A percentile compares a stretch with the other conserved stretches of the same genome.
These are phyloP conservation scores for Odontophorus gujanensis DNA, from an alignment of 2,113 vertebrate species.

Conservation along the genomic window DNA sequence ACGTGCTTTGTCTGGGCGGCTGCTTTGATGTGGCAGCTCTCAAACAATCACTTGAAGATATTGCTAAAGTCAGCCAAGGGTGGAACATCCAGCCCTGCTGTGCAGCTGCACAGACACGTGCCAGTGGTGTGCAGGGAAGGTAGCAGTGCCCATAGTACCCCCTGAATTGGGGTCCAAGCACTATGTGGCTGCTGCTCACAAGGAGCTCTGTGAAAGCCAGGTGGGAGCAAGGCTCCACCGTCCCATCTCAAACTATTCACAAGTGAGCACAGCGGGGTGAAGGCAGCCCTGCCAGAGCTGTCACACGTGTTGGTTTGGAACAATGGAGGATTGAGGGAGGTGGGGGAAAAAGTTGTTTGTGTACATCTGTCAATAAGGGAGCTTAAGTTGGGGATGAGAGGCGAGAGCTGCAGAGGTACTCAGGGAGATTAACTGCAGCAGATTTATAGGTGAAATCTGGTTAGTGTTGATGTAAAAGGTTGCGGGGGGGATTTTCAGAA, in stretches of 20 bases:
- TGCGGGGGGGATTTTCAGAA: constrained; percentile 47
- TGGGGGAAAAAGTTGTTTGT: not conserved
- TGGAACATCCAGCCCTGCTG: not conserved
- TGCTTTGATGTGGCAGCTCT: constrained; percentile 62
- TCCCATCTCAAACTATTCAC: not conserved
- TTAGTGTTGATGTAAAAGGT: constrained; percentile 53
- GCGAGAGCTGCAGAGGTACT: constrained; percentile 12
- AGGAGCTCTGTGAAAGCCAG: not conserved
- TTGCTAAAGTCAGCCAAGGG: not conserved
- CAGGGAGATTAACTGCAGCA: constrained; percentile 52
- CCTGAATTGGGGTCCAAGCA: not conserved
- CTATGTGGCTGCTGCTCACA: not conserved
- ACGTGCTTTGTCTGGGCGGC: constrained; percentile 49
- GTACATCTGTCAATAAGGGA: constrained; percentile 44
- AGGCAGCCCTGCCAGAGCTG: not conserved
- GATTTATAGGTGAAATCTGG: constrained; percentile 69
- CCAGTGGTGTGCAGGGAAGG: not conserved
- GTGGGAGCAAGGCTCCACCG: not conserved
- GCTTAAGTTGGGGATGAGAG: constrained; percentile 46
- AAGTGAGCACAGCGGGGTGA: not conserved
- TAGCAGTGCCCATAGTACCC: not conserved
- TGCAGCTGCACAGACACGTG: not conserved
- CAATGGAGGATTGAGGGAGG: not conserved
- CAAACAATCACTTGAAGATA: constrained; percentile 14
- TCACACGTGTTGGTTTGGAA: not conserved